phyloP scores from a whole-genome alignment of 2,797 vertebrate genomes.

The Argya squamiceps region DNA sequence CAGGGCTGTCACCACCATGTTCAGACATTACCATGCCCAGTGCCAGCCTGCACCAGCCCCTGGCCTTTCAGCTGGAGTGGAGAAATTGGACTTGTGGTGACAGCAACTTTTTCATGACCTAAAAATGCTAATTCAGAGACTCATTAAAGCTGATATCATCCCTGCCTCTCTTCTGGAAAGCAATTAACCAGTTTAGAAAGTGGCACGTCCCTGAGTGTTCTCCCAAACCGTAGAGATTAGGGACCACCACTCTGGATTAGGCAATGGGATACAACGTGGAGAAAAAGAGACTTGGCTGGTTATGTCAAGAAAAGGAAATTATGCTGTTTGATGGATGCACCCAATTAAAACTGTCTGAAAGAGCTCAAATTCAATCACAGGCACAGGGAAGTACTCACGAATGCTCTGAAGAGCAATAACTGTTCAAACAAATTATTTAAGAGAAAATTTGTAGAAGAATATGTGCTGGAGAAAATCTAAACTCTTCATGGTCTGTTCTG shows the following conservation, averaged over 20 bases:
- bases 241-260: background rate
- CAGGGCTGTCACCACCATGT: background rate
- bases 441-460: background rate
- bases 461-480: background rate
- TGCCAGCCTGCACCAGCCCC: background rate
- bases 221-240: background rate
- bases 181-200: background rate
- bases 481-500: background rate
- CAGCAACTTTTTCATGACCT: background rate
- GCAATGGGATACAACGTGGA: background rate
- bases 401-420: background rate
- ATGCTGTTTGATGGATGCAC: background rate
- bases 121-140: background rate
- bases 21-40: background rate
- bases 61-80: background rate
- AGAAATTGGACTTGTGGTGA: background rate
- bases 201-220: background rate
- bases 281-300: background rate
- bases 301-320: background rate
- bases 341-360: background rate
- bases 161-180: background rate
- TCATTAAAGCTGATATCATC: background rate
- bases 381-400: background rate
- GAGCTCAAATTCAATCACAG: background rate
- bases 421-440: constrained; percentile 16